Evolutionary conservation across 1,140 invertebrate species (phyloP).

Genomic region (Elymnias hypermnestra): DNA sequence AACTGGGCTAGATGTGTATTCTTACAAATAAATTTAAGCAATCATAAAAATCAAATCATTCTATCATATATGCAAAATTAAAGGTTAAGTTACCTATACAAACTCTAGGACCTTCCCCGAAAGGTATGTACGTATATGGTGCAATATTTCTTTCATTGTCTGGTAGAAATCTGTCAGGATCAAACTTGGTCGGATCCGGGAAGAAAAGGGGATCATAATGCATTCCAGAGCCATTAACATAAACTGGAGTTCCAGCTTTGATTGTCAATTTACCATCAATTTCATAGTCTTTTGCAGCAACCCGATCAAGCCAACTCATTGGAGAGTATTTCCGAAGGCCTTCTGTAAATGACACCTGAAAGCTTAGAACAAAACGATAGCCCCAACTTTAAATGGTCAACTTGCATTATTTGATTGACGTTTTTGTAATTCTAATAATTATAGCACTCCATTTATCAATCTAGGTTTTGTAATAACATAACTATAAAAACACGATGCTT

Average conservation of each 20-base stretch:
- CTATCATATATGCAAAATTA: too few relatives aligned
- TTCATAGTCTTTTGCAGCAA: constrained; percentile 46
- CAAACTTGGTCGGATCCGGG: constrained; percentile 72
- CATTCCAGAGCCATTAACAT: constrained; percentile 44
- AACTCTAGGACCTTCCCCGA: too few relatives aligned
- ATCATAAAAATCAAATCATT: too few relatives aligned
- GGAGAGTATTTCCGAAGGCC: constrained; percentile 75
- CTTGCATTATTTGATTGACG: background rate
- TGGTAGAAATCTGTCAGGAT: constrained; percentile 76
- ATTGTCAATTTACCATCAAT: constrained; percentile 61
- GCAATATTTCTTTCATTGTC: constrained; percentile 49
- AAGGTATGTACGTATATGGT: constrained; percentile 58
- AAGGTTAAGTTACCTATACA: too few relatives aligned
- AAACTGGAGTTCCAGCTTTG: constrained; percentile 40
- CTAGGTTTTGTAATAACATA: too few relatives aligned
- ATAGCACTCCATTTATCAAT: too few relatives aligned
- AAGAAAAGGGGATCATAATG: constrained; percentile 72
- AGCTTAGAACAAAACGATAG: too few relatives aligned
- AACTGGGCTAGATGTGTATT: too few relatives aligned
- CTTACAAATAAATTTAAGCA: too few relatives aligned
- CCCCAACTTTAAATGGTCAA: background rate
- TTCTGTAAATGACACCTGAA: constrained; percentile 72
- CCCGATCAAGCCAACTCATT: constrained; percentile 60
- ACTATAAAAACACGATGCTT: too few relatives aligned
- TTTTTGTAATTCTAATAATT: too few relatives aligned